Evolutionary conservation across 2,888 invertebrate genomes (phyloP), one percentile per base, ranked within the genome.

Genomic region (Ormia ochracea): DNA sequence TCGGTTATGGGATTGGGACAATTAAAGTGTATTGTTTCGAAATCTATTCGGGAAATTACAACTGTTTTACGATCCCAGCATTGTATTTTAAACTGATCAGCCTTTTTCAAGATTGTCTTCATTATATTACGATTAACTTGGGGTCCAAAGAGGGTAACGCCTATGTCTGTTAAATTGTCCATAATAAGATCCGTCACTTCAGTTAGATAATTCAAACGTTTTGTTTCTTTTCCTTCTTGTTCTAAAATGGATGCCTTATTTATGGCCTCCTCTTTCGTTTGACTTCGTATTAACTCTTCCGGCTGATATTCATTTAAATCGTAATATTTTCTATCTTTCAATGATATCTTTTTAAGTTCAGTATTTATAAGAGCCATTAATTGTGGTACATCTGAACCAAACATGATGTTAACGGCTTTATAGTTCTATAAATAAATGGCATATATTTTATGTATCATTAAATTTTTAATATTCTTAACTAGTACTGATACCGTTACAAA

Each of bases 121-220:
- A 86, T 86, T 70, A 86, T 84, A 69, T 89, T 88, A 0, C 89
- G 86, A n/a, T 83, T 85, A 0, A 89, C 85, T 69, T 89, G 89
- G 1, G 89, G 89, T 0, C 89, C 89, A 45, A 89, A 89, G 0
- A 89, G 68, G 0, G 89, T 88, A 0, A 89, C 86, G 9, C 89
- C 89, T 12, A 86, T 84, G 70, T 89, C 89, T 5, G 85, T 84
- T 3, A 88, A 78, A 69, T 87, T 87, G 17, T 84, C 83, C 84
- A 87, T 85, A 7, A 90, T 88, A 14, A 83, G 48, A 75, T 88
- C 85, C 0, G 89, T 89, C 1, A 88, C 87, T 61, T 76, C 82
- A 6, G 38, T 38, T 14, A 38, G n/a, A 38, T n/a, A 14, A 38
- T 38, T 38, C 14, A n/a, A 9, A 38, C 38, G 38, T 2, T 38